Evolutionary conservation across 1,140 invertebrate genomes (phyloP), one percentile per base, ranked within the genome.

Genomic region (Drosophila bipectinata): DNA sequence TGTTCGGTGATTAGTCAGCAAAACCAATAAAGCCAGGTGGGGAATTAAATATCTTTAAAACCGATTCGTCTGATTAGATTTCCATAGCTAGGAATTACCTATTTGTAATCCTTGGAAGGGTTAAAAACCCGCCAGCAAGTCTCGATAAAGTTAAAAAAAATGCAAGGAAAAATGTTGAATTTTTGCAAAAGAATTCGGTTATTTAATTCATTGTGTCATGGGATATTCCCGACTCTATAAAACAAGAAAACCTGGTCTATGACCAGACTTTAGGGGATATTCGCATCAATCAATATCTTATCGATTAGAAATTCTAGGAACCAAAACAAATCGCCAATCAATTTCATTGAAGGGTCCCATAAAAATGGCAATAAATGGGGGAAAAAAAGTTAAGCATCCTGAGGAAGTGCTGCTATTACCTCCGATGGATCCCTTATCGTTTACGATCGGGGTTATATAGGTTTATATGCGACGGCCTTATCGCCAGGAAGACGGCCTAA

Each of bases 61-160:
- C 45, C 62, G 56, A 85, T 80, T 58, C n/a, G 44, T 18, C 12
- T 68, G 81, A 83, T 80, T 60, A 84, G 55, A 72, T 63, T 59
- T 24, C 24, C 18, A 1, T 8, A 48, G 45, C 21, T 12, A 39
- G 45, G 32, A 4, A 26, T 45, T 37, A 47, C 26, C 14, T 26
- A 52, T 30, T 10, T 12, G 1, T 12, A 10, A 37, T 37, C 34
- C 12, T 14, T 21, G 5, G n/a, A 15, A 18, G n/a, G 10, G 26
- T 45, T 44, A 8, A 44, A 37, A 7, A 30, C 14, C 47, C 24
- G 34, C 61, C 60, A 32, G 28, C 0, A 5, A 47, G 34, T 62
- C 56, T 49, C 28, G 9, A 66, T 37, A 28, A 28, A 28, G 1
- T 28, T 3, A 21, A 28, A 28, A 28, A 28, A 28, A 28, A 28